A percentile compares a stretch with the other conserved stretches of the same genome.
Conservation (phyloP, 30 jellyfish, hydroid and myxozoan genomes). For the Cassiopea xamachana region DNA sequence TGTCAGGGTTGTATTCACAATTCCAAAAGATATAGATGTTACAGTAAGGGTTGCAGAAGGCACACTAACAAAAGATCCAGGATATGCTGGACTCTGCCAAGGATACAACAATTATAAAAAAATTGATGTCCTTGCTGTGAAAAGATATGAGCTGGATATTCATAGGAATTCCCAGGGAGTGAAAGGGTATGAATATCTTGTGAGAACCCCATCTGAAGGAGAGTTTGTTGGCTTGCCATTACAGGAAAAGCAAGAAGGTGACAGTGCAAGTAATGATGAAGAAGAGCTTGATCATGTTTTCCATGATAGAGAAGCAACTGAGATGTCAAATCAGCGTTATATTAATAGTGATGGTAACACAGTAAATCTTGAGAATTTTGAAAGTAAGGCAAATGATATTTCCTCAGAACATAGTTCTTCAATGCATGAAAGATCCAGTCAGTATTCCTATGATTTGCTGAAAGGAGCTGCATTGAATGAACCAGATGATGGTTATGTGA, state of each 20-base stretch:
- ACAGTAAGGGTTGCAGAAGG: slow-evolving; percentile 88
- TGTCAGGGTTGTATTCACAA: slow-evolving; percentile 80
- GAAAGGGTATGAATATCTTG: slow-evolving; percentile 66
- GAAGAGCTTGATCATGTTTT: background rate
- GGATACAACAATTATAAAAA: slow-evolving; percentile 72
- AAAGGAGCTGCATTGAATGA: background rate
- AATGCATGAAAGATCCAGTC: background rate
- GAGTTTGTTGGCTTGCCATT: slow-evolving; percentile 21
- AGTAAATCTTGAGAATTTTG: background rate
- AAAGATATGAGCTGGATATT: slow-evolving; percentile 52
- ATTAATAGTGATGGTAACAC: background rate
- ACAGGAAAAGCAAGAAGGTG: background rate
- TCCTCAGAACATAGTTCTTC: background rate
- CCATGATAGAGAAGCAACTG: background rate
- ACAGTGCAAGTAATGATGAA: background rate
- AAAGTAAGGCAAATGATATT: background rate
- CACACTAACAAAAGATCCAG: slow-evolving; percentile 73
- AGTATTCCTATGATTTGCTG: background rate
- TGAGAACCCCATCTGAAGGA: slow-evolving; percentile 28
- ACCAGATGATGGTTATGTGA: background rate
- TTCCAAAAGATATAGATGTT: slow-evolving; percentile 76
- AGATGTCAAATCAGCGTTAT: background rate
- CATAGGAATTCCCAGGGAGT: slow-evolving; percentile 53
- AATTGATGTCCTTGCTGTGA: slow-evolving; percentile 66
- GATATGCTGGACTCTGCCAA: slow-evolving; percentile 69